Evolutionary conservation across 2,113 vertebrate species (phyloP).

Genomic region (Panurus biarmicus): DNA sequence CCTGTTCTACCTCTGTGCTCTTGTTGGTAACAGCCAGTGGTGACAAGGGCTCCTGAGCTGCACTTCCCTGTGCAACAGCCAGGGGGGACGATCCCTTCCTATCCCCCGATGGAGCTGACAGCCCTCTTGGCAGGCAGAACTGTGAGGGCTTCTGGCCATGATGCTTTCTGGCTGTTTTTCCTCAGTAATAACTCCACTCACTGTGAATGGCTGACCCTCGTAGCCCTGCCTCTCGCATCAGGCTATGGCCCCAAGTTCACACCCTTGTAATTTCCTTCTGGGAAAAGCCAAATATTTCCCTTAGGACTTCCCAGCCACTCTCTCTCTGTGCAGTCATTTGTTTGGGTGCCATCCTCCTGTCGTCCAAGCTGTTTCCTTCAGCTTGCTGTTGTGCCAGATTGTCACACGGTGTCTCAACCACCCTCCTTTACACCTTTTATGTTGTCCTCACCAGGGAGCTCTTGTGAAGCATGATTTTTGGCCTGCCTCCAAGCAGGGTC

Average conservation of each 20-base stretch:
- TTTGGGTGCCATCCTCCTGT: slow-evolving; percentile 38
- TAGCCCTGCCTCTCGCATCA: not conserved
- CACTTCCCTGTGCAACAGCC: not conserved
- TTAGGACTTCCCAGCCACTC: not conserved
- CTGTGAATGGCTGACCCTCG: not conserved
- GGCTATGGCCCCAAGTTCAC: not conserved
- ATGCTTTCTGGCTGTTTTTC: not conserved
- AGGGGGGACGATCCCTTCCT: not conserved
- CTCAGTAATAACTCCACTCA: not conserved
- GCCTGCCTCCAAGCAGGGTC: not conserved
- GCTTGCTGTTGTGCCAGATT: not conserved
- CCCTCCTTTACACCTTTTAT: not conserved
- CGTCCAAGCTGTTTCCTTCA: slow-evolving; percentile 45
- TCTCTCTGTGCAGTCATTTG: slow-evolving; percentile 36
- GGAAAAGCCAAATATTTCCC: slow-evolving; percentile 32
- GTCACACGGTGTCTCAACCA: not conserved
- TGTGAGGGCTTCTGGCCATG: not conserved
- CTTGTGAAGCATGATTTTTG: not conserved
- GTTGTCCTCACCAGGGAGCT: not conserved
- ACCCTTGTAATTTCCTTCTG: not conserved
- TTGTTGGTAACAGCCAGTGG: not conserved
- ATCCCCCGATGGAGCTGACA: not conserved
- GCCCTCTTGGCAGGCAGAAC: not conserved
- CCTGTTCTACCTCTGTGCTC: not conserved
- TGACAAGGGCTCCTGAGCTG: not conserved